Conservation (phyloP, 2,888 invertebrate species). For the Terebella lapidaria region DNA sequence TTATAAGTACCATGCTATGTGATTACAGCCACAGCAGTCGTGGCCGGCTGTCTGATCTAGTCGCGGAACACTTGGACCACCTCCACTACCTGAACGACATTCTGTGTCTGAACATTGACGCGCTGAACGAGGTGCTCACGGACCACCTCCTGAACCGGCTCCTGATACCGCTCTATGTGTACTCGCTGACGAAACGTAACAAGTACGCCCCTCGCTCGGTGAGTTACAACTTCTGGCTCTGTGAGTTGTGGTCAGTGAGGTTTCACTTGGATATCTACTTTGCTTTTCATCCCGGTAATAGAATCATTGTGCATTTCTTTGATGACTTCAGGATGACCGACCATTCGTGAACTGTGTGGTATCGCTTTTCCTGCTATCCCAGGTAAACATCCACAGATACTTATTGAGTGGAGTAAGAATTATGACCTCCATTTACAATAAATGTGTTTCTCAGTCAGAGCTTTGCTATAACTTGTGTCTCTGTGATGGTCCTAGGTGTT, state of each 20-base stretch:
- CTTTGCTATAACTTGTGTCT: no score
- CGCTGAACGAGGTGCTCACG: slow-evolving; percentile 86
- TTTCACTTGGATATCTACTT: no score
- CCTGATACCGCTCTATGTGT: slow-evolving; percentile 87
- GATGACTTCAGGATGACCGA: slow-evolving; percentile 35
- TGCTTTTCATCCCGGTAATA: no score
- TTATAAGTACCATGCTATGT: no score
- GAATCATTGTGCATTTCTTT: background rate
- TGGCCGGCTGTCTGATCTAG: slow-evolving; percentile 83
- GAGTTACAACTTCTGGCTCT: no score
- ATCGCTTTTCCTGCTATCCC: slow-evolving; percentile 82
- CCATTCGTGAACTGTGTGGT: slow-evolving; percentile 81
- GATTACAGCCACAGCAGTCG: slow-evolving; percentile 79
- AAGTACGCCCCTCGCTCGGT: slow-evolving; percentile 8
- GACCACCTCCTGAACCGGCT: slow-evolving; percentile 87
- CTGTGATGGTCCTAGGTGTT: slow-evolving; percentile 70
- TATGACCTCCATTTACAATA: background rate
- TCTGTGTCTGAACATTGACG: slow-evolving; percentile 82
- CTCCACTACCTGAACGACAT: slow-evolving; percentile 97
- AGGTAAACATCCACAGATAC: slow-evolving; percentile 57
- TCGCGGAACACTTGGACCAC: slow-evolving; percentile 95
- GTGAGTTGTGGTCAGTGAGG: no score
- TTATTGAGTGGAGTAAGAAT: no score
- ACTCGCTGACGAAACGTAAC: slow-evolving; percentile 62
- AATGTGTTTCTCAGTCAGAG: no score